phyloP scores from a whole-genome alignment of 2,888 invertebrate genomes.

The Oxystoma pomonae region DNA sequence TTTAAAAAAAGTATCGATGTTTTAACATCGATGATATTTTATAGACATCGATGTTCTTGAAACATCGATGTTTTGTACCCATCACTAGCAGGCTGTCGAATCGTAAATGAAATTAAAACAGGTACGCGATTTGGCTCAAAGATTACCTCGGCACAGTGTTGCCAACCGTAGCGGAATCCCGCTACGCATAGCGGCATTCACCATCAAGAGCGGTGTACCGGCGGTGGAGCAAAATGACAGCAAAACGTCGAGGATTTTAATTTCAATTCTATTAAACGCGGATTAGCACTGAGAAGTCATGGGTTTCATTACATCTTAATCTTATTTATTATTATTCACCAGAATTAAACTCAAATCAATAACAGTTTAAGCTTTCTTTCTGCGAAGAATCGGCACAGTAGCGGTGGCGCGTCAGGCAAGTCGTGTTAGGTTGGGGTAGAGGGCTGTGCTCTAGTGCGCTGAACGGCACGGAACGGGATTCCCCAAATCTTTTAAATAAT shows the following conservation, averaged over 20 bases:
- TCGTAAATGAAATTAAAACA: too few relatives aligned
- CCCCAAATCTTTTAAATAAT: background rate
- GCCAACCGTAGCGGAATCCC: slow-evolving; percentile 1
- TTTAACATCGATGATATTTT: too few relatives aligned
- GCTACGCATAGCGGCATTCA: too few relatives aligned
- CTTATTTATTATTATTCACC: too few relatives aligned
- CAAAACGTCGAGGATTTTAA: background rate
- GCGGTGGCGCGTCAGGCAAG: background rate
- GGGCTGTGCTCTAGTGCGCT: background rate
- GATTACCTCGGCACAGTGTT: too few relatives aligned
- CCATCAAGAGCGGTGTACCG: background rate
- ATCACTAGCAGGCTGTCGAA: too few relatives aligned
- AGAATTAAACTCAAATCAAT: background rate
- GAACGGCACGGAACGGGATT: background rate
- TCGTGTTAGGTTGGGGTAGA: background rate
- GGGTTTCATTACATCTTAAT: background rate
- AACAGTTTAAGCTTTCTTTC: background rate
- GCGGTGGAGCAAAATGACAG: background rate
- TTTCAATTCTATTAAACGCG: background rate
- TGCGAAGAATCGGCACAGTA: background rate
- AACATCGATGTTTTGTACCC: too few relatives aligned
- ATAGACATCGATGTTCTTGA: too few relatives aligned
- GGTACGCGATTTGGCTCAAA: too few relatives aligned
- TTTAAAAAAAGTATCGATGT: too few relatives aligned
- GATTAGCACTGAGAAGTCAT: background rate